Conservation (phyloP, 2,888 invertebrate species). For the Zygogramma bicolorata region DNA sequence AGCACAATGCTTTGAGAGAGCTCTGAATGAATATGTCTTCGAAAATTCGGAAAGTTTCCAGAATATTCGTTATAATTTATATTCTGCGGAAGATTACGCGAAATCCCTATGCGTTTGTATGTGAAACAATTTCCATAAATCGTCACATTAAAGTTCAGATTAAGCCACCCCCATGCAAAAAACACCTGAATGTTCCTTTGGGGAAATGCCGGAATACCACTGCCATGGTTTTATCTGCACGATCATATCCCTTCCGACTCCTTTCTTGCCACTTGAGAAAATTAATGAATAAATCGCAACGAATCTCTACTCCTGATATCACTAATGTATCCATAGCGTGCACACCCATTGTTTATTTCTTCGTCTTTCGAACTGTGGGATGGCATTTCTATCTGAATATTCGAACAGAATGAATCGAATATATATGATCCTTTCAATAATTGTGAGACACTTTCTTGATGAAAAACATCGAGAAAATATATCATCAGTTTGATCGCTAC, state of each 20-base stretch:
- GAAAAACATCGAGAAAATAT: too few species aligned
- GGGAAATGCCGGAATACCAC: neutral
- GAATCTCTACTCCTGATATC: neutral
- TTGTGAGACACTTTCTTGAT: too few species aligned
- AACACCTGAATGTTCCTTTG: neutral
- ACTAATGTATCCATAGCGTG: neutral
- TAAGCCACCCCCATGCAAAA: neutral
- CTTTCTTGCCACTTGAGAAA: neutral
- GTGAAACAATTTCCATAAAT: neutral
- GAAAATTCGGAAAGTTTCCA: too few species aligned
- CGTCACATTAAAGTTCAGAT: neutral
- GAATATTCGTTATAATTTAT: too few species aligned
- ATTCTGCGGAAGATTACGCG: too few species aligned
- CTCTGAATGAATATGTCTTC: too few species aligned
- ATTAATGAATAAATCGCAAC: neutral
- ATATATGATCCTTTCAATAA: too few species aligned
- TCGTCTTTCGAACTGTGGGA: too few species aligned
- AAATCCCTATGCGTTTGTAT: neutral
- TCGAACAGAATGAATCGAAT: too few species aligned
- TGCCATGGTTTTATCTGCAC: neutral
- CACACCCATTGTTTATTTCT: neutral
- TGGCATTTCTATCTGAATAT: too few species aligned
- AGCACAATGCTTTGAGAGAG: too few species aligned
- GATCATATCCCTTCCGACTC: neutral
- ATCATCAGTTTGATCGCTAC: too few species aligned